Base-by-base conservation (phyloP, 2,797 vertebrate genomes). In the Chromobotia macracanthus region DNA sequence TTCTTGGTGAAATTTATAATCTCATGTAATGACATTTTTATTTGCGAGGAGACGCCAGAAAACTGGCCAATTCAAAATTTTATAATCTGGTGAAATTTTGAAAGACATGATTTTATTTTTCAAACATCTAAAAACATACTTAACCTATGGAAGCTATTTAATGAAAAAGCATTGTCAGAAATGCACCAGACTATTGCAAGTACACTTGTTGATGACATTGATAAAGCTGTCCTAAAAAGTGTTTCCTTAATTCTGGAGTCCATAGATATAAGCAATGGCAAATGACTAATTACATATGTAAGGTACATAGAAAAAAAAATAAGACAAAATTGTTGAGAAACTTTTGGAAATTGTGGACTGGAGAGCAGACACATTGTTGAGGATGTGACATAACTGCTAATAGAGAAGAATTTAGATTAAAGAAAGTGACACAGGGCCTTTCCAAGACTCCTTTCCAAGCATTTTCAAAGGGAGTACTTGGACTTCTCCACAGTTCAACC, bases 401-500 rank as follows among this genome's bases (percentile, higher is more conserved):
- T 8, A 67, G 31, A 80, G 71, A 58, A 68, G 9, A 68, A 19
- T 50, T 67, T 75, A 60, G 64, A 80, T 64, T n/a, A n/a, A n/a
- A n/a, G n/a, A n/a, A n/a, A n/a, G n/a, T n/a, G n/a, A n/a, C n/a
- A n/a, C n/a, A n/a, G n/a, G n/a, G n/a, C n/a, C n/a, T n/a, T n/a
- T n/a, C n/a, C n/a, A n/a, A n/a, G n/a, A 48, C 48, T 55, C 74
- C 58, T 83, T 38, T 75, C 58, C 19, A 75, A 72, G 18, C 70
- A 69, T 63, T 69, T 75, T 78, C 61, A 61, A 2, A 73, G 55
- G 35, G 63, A 60, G 61, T 19, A 71, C 25, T 19, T 72, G 66
- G 53, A 83, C 44, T 80, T 83, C 21, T 80, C 73, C 51, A 80
- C 61, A 25, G 67, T 69, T 48, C 63, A 72, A 19, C 75, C 79